Evolutionary conservation across 2,888 invertebrate species (phyloP).

Genomic region (Caenorhabditis virilis): DNA sequence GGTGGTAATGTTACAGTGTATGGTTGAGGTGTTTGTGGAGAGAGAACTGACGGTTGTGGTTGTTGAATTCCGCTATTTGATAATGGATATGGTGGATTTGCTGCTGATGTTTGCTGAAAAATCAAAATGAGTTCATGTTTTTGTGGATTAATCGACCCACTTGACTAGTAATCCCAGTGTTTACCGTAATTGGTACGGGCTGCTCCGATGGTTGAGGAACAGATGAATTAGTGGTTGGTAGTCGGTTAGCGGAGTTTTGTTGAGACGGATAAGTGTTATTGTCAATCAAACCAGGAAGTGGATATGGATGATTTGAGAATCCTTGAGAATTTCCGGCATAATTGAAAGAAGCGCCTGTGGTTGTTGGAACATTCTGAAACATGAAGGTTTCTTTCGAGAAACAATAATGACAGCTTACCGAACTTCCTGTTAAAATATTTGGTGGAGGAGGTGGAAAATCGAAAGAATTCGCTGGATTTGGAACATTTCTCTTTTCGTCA

Average conservation of each 20-base stretch:
- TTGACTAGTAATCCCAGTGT: no score
- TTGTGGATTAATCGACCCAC: no score
- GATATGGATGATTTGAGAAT: constrained; percentile 31
- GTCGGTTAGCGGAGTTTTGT: constrained; percentile 2
- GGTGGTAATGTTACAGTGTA: constrained; percentile 6
- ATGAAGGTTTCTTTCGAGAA: no score
- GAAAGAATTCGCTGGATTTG: background rate
- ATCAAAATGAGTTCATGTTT: no score
- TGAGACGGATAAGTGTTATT: constrained; percentile 20
- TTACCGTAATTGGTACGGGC: no score
- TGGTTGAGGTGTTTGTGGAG: constrained; percentile 4
- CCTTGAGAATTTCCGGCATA: constrained; percentile 31
- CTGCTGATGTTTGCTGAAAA: no score
- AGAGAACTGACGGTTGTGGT: background rate
- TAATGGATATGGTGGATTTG: background rate
- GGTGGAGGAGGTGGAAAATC: constrained; percentile 19
- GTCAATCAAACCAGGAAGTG: constrained; percentile 28
- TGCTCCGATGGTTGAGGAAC: no score
- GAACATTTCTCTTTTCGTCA: constrained; percentile 7
- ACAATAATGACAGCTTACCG: no score
- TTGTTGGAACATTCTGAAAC: background rate
- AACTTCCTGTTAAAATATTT: constrained; percentile 1
- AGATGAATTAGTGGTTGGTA: background rate
- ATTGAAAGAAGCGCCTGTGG: constrained; percentile 16
- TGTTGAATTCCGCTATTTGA: background rate